phyloP scores from a whole-genome alignment of 2,113 vertebrate genomes.

The crab-eating macaque (Macaca fascicularis) region T2T-MFA8v1.1 NC_088377.1:93378001-93378500 shows the following conservation, averaged over 20 bases:
- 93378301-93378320: neutral
- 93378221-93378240: neutral
- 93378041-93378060: neutral
- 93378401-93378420: neutral
- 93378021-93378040: rapidly evolving
- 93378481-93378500: neutral
- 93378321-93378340: neutral
- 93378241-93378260: neutral
- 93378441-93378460: neutral
- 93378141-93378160: neutral
- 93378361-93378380: neutral
- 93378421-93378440: neutral
- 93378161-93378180: neutral
- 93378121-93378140: neutral
- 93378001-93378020: neutral
- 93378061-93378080: too few species aligned
- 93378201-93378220: neutral
- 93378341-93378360: too few species aligned
- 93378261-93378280: neutral
- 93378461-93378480: neutral
- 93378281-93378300: neutral
- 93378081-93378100: neutral
- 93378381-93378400: neutral
- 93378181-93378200: neutral
- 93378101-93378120: rapidly evolving